A percentile compares a stretch with the other conserved stretches of the same genome.
Conservation (phyloP, 2,113 vertebrate genomes). For the Tympanuchus pallidicinctus region DNA sequence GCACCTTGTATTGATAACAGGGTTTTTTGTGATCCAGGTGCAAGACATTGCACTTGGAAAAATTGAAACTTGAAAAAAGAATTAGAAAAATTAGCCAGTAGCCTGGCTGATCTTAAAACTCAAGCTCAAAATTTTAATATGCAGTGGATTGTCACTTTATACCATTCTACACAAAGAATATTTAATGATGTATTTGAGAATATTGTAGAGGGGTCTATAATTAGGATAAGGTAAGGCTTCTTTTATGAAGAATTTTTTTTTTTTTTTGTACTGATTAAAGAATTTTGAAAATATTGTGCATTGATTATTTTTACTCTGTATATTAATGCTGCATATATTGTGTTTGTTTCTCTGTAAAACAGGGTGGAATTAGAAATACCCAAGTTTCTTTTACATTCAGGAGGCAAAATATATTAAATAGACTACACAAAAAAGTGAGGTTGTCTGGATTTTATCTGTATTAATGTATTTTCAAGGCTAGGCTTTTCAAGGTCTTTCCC, state of each 20-base stretch:
- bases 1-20: neutral
- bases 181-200: constrained; percentile 4
- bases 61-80: neutral
- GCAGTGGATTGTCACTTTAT: neutral
- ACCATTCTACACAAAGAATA: neutral
- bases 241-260: neutral
- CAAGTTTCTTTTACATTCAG: neutral
- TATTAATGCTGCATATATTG: neutral
- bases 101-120: neutral
- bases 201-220: neutral
- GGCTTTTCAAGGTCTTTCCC: neutral
- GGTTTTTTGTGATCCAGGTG: neutral
- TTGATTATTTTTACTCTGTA: neutral
- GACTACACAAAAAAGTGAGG: neutral
- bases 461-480: neutral
- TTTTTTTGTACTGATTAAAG: neutral
- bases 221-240: neutral
- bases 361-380: neutral
- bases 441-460: neutral
- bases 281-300: neutral
- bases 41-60: neutral
- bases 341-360: neutral
- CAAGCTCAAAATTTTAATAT: neutral
- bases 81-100: neutral
- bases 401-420: neutral